Conservation (phyloP, 1,140 invertebrate genomes). For the Diabrotica undecimpunctata region DNA sequence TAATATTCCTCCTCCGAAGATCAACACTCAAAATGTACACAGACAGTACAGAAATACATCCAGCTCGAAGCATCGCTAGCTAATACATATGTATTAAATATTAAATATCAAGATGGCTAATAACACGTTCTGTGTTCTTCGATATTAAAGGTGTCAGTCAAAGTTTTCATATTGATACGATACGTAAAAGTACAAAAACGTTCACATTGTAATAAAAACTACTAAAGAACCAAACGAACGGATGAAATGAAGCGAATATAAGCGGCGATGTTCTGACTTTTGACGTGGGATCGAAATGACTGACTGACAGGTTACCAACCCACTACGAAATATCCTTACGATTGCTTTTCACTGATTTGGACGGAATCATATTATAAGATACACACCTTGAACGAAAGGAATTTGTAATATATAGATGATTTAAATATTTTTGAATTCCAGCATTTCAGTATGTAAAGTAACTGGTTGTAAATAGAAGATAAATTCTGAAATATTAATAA, state of each 20-base stretch:
- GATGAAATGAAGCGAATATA: constrained; percentile 31
- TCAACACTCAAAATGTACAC: not conserved
- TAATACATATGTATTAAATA: constrained; percentile 34
- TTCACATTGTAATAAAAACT: constrained; percentile 19
- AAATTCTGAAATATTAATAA: no score
- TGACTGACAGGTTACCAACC: constrained; percentile 31
- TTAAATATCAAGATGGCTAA: constrained; percentile 29
- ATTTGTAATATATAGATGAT: no score
- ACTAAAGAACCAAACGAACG: constrained; percentile 20
- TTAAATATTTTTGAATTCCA: no score
- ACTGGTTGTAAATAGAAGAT: no score
- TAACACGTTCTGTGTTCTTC: constrained; percentile 31
- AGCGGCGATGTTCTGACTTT: constrained; percentile 23
- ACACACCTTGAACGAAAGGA: no score
- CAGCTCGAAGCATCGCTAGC: constrained; percentile 16
- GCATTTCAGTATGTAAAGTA: no score
- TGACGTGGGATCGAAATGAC: constrained; percentile 34
- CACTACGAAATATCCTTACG: constrained; percentile 26
- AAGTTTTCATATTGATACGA: constrained; percentile 29
- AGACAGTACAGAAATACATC: constrained; percentile 1
- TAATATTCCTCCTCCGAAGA: no score
- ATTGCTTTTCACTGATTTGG: constrained; percentile 19
- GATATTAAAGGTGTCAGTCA: constrained; percentile 32
- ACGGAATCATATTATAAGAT: constrained; percentile 5
- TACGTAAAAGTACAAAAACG: constrained; percentile 22